Evolutionary conservation across 2,113 vertebrate species (phyloP).

Genomic region (Rostratula benghalensis): DNA sequence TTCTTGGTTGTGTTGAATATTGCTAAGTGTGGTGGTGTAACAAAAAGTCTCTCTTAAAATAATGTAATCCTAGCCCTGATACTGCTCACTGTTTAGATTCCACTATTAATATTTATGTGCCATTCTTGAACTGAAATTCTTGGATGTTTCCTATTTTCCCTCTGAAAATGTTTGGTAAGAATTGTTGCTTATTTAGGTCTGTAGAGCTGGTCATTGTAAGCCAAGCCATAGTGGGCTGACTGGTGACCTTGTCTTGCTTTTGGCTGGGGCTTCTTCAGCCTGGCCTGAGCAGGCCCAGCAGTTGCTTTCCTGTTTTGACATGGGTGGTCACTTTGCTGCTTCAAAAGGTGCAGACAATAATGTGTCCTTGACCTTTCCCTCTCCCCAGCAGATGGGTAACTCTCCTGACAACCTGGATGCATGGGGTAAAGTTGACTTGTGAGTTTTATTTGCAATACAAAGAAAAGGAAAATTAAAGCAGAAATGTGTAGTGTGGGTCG

Average conservation of each 20-base stretch:
- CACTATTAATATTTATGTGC: neutral
- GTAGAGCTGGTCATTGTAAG: neutral
- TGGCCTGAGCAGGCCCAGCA: neutral
- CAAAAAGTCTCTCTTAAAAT: neutral
- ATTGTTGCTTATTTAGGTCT: neutral
- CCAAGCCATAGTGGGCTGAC: neutral
- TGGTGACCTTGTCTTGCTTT: constrained; percentile 38
- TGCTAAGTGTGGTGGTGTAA: neutral
- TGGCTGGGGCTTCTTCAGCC: constrained; percentile 16
- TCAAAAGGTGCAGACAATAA: neutral
- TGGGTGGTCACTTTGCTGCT: neutral
- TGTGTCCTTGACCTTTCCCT: neutral
- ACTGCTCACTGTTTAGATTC: neutral
- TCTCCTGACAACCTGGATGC: neutral
- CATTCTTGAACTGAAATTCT: neutral
- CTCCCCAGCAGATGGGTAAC: neutral
- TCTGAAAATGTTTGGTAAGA: constrained; percentile 31
- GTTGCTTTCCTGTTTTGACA: constrained; percentile 45
- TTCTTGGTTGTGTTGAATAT: neutral
- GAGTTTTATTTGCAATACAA: neutral
- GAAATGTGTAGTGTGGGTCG: neutral
- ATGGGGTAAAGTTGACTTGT: neutral
- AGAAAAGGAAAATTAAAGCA: neutral
- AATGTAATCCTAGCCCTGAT: neutral
- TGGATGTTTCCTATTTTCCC: constrained; percentile 32